phyloP scores from a whole-genome alignment of 2,113 vertebrate species.

The Dromaius novaehollandiae region DNA sequence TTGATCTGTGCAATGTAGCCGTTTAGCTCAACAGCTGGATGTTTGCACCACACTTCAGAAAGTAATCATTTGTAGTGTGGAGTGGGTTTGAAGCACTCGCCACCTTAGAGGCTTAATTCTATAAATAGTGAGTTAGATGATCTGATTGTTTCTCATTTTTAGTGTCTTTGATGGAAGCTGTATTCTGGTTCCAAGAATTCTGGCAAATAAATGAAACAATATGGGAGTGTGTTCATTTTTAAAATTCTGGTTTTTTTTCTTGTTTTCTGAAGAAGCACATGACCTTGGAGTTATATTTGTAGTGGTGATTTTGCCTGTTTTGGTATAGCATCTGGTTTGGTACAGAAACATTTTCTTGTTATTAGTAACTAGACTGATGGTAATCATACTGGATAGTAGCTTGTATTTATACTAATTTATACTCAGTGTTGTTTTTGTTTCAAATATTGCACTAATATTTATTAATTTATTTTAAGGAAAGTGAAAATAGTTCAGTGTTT shows the following conservation, averaged over 20 bases:
- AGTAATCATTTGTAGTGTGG: background rate
- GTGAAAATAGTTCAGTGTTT: background rate
- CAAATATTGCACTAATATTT: conserved; percentile 5
- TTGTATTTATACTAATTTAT: conserved; percentile 17
- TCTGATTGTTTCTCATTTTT: background rate
- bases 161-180: background rate
- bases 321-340: conserved; percentile 46
- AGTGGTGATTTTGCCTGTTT: conserved; percentile 50
- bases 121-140: background rate
- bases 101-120: background rate
- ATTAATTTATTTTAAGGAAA: conserved; percentile 27
- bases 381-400: background rate
- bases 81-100: accelerated
- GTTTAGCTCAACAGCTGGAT: background rate
- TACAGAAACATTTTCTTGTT: conserved; percentile 7
- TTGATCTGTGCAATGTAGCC: background rate
- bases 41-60: background rate
- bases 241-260: background rate
- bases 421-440: background rate
- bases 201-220: conserved; percentile 35
- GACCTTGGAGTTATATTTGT: conserved; percentile 22
- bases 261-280: conserved; percentile 28
- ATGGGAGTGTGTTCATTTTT: background rate
- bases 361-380: background rate
- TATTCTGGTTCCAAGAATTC: conserved; percentile 19